Evolutionary conservation across 2,797 vertebrate genomes (phyloP).

Genomic region (Pseudotriccus pelzelni): DNA sequence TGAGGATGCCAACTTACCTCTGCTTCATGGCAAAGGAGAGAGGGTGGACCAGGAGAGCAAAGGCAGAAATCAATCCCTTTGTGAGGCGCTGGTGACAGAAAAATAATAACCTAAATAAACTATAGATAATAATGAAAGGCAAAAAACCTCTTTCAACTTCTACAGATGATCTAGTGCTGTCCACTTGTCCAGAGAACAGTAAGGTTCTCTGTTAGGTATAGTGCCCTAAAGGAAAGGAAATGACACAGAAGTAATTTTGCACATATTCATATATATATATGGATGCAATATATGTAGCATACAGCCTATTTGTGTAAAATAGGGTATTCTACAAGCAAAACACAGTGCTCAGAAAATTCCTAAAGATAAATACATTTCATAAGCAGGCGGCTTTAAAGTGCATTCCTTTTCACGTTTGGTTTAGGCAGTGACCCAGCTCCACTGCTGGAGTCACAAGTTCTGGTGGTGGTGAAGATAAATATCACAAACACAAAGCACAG

Average conservation of each 20-base stretch:
- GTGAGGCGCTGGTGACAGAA: neutral
- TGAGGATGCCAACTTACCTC: neutral
- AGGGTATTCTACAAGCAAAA: slow-evolving; percentile 2
- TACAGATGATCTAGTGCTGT: neutral
- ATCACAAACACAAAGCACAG: neutral
- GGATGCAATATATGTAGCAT: neutral
- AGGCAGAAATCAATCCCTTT: neutral
- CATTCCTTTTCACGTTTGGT: neutral
- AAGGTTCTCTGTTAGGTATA: neutral
- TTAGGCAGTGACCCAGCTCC: neutral
- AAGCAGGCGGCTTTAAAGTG: neutral
- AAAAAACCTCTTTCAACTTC: neutral
- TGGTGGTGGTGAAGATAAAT: neutral
- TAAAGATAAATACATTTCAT: neutral
- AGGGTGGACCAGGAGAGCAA: neutral
- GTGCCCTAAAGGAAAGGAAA: neutral
- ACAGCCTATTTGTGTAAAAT: slow-evolving; percentile 8
- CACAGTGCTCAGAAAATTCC: neutral
- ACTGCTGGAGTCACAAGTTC: neutral
- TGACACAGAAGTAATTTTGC: slow-evolving; percentile 31
- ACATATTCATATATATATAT: neutral
- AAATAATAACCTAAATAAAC: neutral
- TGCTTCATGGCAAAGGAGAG: neutral
- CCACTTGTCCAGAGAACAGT: neutral
- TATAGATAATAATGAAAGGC: neutral